These are phyloP conservation scores for Fulmarus glacialis DNA, from an alignment of 2,113 vertebrate species.

Conservation along the genomic window DNA sequence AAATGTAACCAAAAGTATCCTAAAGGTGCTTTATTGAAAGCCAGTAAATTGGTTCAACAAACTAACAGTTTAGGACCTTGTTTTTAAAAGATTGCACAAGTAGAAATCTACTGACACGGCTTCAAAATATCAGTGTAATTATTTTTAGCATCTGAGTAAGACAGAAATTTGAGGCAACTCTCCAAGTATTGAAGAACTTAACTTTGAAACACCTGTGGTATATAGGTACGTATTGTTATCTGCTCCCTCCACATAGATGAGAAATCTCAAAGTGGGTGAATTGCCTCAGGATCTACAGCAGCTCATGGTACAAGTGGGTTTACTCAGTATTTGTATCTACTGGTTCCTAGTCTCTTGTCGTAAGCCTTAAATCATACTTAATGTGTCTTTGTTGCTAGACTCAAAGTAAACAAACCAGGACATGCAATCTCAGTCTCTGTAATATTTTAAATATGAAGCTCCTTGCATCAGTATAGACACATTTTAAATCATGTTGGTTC, in stretches of 20 bases:
- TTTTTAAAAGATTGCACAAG: constrained; percentile 43
- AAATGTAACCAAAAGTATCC: constrained; percentile 62
- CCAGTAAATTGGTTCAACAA: constrained; percentile 51
- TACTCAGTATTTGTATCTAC: not conserved
- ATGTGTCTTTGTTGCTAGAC: not conserved
- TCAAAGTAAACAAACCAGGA: not conserved
- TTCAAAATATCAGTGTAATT: constrained; percentile 5
- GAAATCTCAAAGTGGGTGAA: not conserved
- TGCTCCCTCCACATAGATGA: not conserved
- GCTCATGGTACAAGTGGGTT: not conserved
- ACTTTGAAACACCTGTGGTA: not conserved
- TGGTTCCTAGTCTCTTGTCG: not conserved
- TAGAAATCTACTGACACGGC: not conserved
- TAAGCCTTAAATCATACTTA: not conserved
- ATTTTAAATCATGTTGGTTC: not conserved
- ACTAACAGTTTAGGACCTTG: constrained; percentile 12
- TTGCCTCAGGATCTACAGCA: not conserved
- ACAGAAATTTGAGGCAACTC: constrained; percentile 2
- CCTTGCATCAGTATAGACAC: not conserved
- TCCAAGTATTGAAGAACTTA: not conserved
- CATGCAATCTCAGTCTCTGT: not conserved
- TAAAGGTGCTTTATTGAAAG: constrained; percentile 63
- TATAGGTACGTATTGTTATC: not conserved
- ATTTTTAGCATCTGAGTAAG: constrained; percentile 16
- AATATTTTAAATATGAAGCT: not conserved